Percentiles rank a stretch among this genome's conserved stretches.
phyloP scores from a whole-genome alignment of 1,140 invertebrate species.

The Dolichoris vasculosae region DNA sequence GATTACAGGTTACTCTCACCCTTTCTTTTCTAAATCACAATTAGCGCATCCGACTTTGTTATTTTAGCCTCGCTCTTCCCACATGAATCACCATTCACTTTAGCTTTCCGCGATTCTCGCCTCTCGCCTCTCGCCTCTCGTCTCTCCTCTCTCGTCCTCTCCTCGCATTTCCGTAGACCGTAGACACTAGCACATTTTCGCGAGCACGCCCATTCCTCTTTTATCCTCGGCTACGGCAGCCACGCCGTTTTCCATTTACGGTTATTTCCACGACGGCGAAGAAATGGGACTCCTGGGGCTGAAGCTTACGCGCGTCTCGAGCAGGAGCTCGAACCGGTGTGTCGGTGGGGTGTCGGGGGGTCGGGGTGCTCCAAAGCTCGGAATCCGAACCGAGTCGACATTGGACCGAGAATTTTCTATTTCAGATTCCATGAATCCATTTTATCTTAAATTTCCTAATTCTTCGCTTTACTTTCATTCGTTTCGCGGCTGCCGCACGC shows the following conservation, averaged over 20 bases:
- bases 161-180: not conserved
- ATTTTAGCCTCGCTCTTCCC: not conserved
- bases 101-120: not conserved
- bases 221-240: not conserved
- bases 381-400: slow-evolving; percentile 55
- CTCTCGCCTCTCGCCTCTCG: not conserved
- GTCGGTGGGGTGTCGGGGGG: not conserved
- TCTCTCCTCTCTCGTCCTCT: not conserved
- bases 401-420: slow-evolving; percentile 65
- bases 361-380: slow-evolving; percentile 52
- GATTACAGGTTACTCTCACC: not conserved
- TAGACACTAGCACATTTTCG: not conserved
- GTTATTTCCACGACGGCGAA: slow-evolving; percentile 32
- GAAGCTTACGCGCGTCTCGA: slow-evolving; percentile 53
- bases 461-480: slow-evolving; percentile 16
- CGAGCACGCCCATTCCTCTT: not conserved
- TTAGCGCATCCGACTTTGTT: slow-evolving; percentile 14
- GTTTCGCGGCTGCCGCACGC: slow-evolving; percentile 22
- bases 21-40: slow-evolving; percentile 20
- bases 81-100: slow-evolving; percentile 39
- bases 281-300: slow-evolving; percentile 56
- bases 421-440: slow-evolving; percentile 63
- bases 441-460: slow-evolving; percentile 65
- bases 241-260: slow-evolving; percentile 14
- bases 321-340: not conserved